Percentiles rank a stretch among this genome's conserved stretches.
Conservation (phyloP, 2,113 vertebrate genomes). For the Petrocephalus zakoni region DNA sequence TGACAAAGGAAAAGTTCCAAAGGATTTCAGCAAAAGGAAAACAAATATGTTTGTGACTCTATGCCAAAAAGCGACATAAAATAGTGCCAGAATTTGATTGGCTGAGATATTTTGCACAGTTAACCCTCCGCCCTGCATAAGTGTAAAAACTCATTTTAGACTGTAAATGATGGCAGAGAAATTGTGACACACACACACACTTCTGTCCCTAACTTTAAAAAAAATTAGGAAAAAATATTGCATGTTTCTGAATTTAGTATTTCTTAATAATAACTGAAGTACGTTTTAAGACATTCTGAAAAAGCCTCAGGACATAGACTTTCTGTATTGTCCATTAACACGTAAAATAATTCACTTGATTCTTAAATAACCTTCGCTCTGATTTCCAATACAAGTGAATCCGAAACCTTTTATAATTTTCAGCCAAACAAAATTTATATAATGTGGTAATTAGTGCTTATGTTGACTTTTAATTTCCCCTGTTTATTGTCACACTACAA, state of each 20-base stretch:
- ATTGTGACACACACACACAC: not conserved
- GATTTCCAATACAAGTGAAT: not conserved
- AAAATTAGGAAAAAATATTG: not conserved
- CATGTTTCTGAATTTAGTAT: not conserved
- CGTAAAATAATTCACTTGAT: not conserved
- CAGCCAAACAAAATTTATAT: not conserved
- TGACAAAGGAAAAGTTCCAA: too few species aligned
- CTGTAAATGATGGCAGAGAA: too few species aligned
- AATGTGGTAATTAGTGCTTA: not conserved
- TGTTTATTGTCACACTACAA: not conserved
- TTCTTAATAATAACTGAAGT: not conserved
- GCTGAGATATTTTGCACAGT: too few species aligned
- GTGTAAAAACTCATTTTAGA: too few species aligned
- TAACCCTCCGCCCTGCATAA: too few species aligned
- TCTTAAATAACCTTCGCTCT: not conserved
- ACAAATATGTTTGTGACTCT: too few species aligned
- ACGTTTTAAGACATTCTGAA: not conserved
- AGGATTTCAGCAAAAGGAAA: too few species aligned
- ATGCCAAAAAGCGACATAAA: too few species aligned
- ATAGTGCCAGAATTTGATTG: too few species aligned
- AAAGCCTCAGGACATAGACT: not conserved
- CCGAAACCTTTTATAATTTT: not conserved
- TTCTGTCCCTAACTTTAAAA: too few species aligned
- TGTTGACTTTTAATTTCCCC: slow-evolving; percentile 12
- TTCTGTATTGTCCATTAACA: not conserved